Evolutionary conservation across 2,797 vertebrate genomes (phyloP).

Genomic region (Jordanella pulchra): DNA sequence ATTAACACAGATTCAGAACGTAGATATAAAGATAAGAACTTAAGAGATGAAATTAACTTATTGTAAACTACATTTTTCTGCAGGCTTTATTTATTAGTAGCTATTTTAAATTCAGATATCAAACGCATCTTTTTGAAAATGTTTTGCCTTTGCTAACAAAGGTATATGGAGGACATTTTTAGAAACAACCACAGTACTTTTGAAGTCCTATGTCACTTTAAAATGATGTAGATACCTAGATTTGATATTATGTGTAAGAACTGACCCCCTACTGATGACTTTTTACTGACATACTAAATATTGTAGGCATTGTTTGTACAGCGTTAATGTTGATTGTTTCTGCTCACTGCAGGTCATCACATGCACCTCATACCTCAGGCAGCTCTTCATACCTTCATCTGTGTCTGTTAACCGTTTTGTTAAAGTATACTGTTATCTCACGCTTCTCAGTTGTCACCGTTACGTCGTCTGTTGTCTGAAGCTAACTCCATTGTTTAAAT

Average conservation of each 20-base stretch:
- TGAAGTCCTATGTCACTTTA: conserved; percentile 15
- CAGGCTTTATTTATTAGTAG: background rate
- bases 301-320: conserved; percentile 8
- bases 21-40: background rate
- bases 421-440: conserved; percentile 17
- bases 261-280: conserved; percentile 8
- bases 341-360: conserved; percentile 33
- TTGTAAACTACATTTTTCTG: background rate
- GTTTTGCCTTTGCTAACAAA: conserved; percentile 26
- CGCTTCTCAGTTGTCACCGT: conserved; percentile 3
- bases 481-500: conserved; percentile 42
- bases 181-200: background rate
- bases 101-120: background rate
- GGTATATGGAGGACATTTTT: conserved; percentile 12
- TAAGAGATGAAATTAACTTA: background rate
- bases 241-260: conserved; percentile 8
- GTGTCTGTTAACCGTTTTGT: conserved; percentile 18
- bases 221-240: conserved; percentile 15
- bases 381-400: conserved; percentile 13
- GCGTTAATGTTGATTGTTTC: conserved; percentile 2
- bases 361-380: conserved; percentile 2
- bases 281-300: conserved; percentile 15
- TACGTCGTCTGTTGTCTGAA: conserved; percentile 14
- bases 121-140: conserved; percentile 13
- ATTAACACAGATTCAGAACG: conserved; percentile 2